Conservation (phyloP, 2,888 invertebrate genomes). For the Andrena hattorfiana region DNA sequence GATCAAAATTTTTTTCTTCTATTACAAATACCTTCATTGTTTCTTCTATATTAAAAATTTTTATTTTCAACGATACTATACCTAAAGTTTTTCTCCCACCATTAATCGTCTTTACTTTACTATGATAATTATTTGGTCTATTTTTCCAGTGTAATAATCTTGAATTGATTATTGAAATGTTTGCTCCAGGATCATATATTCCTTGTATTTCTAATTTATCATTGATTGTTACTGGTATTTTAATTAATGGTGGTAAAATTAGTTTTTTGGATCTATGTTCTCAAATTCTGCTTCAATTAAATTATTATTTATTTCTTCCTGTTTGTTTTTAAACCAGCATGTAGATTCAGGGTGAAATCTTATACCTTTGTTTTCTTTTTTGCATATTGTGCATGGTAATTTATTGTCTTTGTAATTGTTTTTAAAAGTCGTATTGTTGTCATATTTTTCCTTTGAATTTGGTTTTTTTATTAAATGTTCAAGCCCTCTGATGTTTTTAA, state of each 20-base stretch:
- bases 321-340: neutral
- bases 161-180: constrained; percentile 68
- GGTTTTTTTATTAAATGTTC: constrained; percentile 1
- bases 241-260: neutral
- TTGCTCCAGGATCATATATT: constrained; percentile 26
- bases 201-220: neutral
- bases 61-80: constrained; percentile 61
- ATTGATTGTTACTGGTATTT: neutral
- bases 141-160: constrained; percentile 58
- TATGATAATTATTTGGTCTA: constrained; percentile 48
- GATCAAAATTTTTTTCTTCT: constrained; percentile 46
- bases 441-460: neutral
- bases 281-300: neutral
- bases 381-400: neutral
- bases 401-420: neutral
- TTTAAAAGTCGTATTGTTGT: neutral
- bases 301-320: neutral
- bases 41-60: constrained; percentile 69
- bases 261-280: neutral
- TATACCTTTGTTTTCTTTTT: neutral
- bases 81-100: constrained; percentile 67
- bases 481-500: neutral
- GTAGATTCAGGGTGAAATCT: neutral
- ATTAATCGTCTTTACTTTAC: constrained; percentile 65
- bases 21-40: constrained; percentile 59